Evolutionary conservation across 53 echinoderm and acorn worm species (phyloP).

Genomic region (Hippasteria phrygiana): DNA sequence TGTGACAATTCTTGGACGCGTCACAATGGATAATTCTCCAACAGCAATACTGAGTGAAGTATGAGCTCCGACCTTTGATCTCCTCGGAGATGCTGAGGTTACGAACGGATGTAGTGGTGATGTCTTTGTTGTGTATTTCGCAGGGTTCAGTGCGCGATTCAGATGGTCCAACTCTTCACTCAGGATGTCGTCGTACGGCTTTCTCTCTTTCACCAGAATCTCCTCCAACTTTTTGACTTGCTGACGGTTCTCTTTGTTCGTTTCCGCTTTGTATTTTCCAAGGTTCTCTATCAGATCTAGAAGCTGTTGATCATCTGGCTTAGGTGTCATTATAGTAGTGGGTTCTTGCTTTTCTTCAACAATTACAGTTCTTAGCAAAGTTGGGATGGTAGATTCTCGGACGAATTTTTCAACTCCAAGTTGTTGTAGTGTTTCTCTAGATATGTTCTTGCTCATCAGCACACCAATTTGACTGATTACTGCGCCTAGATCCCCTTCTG

Average conservation of each 20-base stretch:
- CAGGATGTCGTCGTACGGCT: background rate
- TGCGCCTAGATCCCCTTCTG: conserved; percentile 10
- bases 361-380: background rate
- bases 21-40: too few species aligned
- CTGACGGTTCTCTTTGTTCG: background rate
- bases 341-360: background rate
- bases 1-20: too few species aligned
- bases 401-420: too few species aligned
- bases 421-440: background rate
- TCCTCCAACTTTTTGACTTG: background rate
- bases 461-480: background rate
- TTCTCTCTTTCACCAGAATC: background rate
- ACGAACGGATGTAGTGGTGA: background rate
- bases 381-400: too few species aligned
- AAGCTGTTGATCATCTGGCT: background rate
- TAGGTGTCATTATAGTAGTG: background rate
- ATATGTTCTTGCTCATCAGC: background rate
- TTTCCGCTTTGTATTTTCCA: background rate
- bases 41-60: too few species aligned
- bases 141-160: background rate
- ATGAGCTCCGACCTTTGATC: too few species aligned
- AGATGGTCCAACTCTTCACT: conserved; percentile 5
- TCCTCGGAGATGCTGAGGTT: too few species aligned
- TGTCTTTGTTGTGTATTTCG: background rate
- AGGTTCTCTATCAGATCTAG: conserved; percentile 12